Evolutionary conservation across 2,888 invertebrate genomes (phyloP).

Genomic region (Cotesia congregata): DNA sequence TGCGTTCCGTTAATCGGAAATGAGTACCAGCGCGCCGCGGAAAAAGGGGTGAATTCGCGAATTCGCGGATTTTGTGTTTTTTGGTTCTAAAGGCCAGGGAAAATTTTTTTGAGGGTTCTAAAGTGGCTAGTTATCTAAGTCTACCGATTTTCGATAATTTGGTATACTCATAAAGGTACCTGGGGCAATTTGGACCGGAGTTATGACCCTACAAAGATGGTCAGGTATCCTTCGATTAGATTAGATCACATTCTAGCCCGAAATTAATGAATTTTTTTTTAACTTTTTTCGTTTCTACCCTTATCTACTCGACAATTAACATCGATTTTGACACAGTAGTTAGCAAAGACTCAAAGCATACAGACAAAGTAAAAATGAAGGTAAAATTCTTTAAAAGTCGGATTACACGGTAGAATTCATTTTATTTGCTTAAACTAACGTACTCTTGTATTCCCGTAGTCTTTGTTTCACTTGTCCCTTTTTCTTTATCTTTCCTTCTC

Average conservation of each 20-base stretch:
- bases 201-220: too few species aligned
- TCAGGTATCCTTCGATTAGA: too few species aligned
- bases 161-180: too few species aligned
- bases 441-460: neutral
- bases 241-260: neutral
- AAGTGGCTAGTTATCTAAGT: too few species aligned
- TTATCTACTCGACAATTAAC: neutral
- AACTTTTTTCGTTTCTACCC: neutral
- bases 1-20: too few species aligned
- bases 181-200: too few species aligned
- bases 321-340: neutral
- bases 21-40: too few species aligned
- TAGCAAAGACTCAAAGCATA: neutral
- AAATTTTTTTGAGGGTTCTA: too few species aligned
- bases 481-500: neutral
- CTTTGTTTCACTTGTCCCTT: neutral
- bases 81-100: too few species aligned
- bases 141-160: too few species aligned
- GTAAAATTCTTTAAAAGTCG: conserved; percentile 22
- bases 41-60: too few species aligned
- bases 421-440: conserved; percentile 23
- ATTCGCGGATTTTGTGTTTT: too few species aligned
- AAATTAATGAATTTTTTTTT: neutral
- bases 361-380: neutral
- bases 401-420: conserved; percentile 30